These are phyloP conservation scores for Tenthredo scrophulariae DNA, from an alignment of 2,888 invertebrate species.

Conservation along the genomic window DNA sequence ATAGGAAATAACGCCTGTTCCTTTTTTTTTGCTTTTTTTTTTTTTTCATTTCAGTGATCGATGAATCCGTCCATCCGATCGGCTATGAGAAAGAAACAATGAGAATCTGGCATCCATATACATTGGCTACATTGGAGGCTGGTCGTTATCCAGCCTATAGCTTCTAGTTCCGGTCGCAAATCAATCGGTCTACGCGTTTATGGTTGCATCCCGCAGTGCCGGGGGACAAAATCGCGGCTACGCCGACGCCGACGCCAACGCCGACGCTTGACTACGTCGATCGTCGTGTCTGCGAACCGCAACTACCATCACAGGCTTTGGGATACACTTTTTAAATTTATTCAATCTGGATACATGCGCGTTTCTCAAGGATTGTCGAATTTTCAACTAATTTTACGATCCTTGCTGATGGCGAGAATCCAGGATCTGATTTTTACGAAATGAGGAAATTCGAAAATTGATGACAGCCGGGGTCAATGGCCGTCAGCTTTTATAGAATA, in stretches of 20 bases:
- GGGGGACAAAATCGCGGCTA: slow-evolving; percentile 63
- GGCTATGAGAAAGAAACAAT: slow-evolving; percentile 20
- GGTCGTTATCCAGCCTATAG: slow-evolving; percentile 71
- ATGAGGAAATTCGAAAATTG: not conserved
- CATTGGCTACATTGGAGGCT: slow-evolving; percentile 53
- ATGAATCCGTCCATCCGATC: slow-evolving; percentile 43
- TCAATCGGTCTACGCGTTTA: slow-evolving; percentile 76
- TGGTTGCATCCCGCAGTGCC: slow-evolving; percentile 73
- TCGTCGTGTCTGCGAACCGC: not conserved
- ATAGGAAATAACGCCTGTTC: slow-evolving; percentile 11
- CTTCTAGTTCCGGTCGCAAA: slow-evolving; percentile 74
- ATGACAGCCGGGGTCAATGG: not conserved
- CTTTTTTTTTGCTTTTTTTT: not conserved
- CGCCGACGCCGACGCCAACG: slow-evolving; percentile 27
- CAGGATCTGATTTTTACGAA: not conserved
- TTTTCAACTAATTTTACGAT: not conserved
- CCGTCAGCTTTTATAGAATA: not conserved
- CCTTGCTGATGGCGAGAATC: not conserved
- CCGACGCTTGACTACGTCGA: slow-evolving; percentile 17
- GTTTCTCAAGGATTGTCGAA: not conserved
- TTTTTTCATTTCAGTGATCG: not conserved
- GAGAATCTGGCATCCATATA: slow-evolving; percentile 31
- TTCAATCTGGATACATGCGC: not conserved
- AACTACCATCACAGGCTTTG: not conserved
- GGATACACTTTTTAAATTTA: not conserved